phyloP scores from a whole-genome alignment of 1,140 invertebrate genomes.

The Vanessa atalanta region DNA sequence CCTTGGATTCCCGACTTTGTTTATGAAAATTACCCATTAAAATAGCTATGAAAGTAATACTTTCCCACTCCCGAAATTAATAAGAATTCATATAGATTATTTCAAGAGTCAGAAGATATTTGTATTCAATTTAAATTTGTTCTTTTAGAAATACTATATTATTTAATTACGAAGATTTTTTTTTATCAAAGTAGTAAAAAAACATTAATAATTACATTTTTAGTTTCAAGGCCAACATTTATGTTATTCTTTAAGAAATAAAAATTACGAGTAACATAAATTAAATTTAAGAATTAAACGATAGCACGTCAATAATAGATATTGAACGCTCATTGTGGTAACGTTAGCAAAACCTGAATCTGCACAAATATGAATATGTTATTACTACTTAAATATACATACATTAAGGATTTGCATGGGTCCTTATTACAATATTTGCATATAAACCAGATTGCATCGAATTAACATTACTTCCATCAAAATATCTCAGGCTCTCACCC shows the following conservation, averaged over 20 bases:
- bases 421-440: not conserved
- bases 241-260: too few relatives aligned
- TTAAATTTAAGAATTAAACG: too few relatives aligned
- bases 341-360: too few relatives aligned
- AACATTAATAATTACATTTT: too few relatives aligned
- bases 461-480: slow-evolving; percentile 10
- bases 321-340: too few relatives aligned
- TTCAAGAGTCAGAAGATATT: slow-evolving; percentile 36
- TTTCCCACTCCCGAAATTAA: slow-evolving; percentile 78
- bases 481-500: slow-evolving; percentile 56
- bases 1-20: slow-evolving; percentile 74
- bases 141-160: not conserved
- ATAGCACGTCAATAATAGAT: too few relatives aligned
- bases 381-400: too few relatives aligned
- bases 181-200: not conserved
- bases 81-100: slow-evolving; percentile 79
- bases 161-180: not conserved
- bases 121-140: slow-evolving; percentile 2
- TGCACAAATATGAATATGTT: too few relatives aligned
- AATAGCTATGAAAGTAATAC: slow-evolving; percentile 79
- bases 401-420: too few relatives aligned
- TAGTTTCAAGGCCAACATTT: too few relatives aligned
- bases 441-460: not conserved
- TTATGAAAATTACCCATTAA: slow-evolving; percentile 81
- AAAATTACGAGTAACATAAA: too few relatives aligned